A percentile compares a stretch with the other conserved stretches of the same genome.
Conservation (phyloP, 2,113 vertebrate species). For the Platichthys flesus region DNA sequence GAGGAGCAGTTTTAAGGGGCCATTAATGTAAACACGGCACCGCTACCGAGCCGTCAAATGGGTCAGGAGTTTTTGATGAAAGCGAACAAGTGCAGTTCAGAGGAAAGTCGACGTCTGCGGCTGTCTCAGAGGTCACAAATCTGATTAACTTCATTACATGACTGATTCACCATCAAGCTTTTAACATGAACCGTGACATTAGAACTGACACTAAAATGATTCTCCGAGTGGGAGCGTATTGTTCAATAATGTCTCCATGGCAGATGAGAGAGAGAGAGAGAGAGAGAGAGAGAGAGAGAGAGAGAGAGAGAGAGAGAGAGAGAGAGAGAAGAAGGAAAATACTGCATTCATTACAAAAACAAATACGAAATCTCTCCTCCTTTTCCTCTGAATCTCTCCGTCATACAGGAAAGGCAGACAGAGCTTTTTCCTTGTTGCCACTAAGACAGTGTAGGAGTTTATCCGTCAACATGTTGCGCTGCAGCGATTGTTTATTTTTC, state of each 20-base stretch:
- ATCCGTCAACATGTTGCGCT: slow-evolving; percentile 50
- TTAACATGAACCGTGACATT: slow-evolving; percentile 62
- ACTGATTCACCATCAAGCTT: slow-evolving; percentile 57
- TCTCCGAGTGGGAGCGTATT: slow-evolving; percentile 31
- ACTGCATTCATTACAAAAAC: slow-evolving; percentile 14
- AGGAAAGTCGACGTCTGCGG: background rate
- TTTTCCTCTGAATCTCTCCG: background rate
- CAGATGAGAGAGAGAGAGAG: slow-evolving; percentile 11
- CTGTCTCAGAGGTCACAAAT: slow-evolving; percentile 40
- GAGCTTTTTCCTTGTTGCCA: slow-evolving; percentile 20
- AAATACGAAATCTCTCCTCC: slow-evolving; percentile 18
- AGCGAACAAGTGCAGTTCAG: slow-evolving; percentile 47
- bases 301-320: background rate
- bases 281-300: background rate
- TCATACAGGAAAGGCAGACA: slow-evolving; percentile 26
- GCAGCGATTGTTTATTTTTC: slow-evolving; percentile 27
- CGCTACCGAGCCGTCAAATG: slow-evolving; percentile 15
- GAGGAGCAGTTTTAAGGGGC: slow-evolving; percentile 17
- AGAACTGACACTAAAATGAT: slow-evolving; percentile 49
- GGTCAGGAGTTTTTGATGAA: slow-evolving; percentile 28
- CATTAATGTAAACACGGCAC: slow-evolving; percentile 42
- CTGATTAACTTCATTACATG: slow-evolving; percentile 62
- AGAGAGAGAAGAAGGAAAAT: background rate
- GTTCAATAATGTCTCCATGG: slow-evolving; percentile 48
- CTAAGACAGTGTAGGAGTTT: slow-evolving; percentile 48